Conservation (phyloP, 2,888 invertebrate species). For the Cremastinae sp. region DNA sequence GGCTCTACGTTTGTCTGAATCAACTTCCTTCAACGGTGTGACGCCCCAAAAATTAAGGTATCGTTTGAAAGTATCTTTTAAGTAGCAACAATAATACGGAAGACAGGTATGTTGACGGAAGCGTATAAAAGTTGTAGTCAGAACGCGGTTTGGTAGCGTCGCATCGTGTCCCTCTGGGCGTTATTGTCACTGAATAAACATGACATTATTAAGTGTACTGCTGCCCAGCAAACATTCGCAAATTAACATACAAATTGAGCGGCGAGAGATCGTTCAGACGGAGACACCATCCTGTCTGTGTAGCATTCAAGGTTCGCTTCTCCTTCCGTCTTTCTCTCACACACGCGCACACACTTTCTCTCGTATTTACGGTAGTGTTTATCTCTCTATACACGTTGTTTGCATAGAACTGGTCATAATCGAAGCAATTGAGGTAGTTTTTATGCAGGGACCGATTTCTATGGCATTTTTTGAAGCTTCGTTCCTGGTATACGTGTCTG, state of each 20-base stretch:
- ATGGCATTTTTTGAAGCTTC: too few species aligned
- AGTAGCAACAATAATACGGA: constrained; percentile 63
- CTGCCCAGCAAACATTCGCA: constrained; percentile 77
- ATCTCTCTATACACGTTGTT: constrained; percentile 31
- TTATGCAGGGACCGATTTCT: too few species aligned
- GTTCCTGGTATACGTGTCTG: too few species aligned
- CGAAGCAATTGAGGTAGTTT: constrained; percentile 34
- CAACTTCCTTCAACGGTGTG: background rate
- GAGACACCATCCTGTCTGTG: constrained; percentile 53
- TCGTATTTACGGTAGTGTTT: constrained; percentile 48
- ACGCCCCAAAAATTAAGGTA: background rate
- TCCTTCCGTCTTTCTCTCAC: constrained; percentile 1
- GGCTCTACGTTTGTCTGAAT: background rate
- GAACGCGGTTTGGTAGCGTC: constrained; percentile 20
- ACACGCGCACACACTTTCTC: too few species aligned
- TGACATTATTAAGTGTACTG: constrained; percentile 80
- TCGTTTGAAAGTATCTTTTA: background rate
- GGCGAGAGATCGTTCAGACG: constrained; percentile 69
- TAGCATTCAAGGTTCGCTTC: constrained; percentile 31
- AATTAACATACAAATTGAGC: constrained; percentile 80
- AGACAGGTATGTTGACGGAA: constrained; percentile 67
- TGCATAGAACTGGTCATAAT: constrained; percentile 30
- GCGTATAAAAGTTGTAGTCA: constrained; percentile 16
- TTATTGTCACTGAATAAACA: constrained; percentile 80
- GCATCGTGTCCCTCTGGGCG: constrained; percentile 65